Base-by-base conservation (phyloP, 2,888 invertebrate species). In the Conchocele bisecta region DNA sequence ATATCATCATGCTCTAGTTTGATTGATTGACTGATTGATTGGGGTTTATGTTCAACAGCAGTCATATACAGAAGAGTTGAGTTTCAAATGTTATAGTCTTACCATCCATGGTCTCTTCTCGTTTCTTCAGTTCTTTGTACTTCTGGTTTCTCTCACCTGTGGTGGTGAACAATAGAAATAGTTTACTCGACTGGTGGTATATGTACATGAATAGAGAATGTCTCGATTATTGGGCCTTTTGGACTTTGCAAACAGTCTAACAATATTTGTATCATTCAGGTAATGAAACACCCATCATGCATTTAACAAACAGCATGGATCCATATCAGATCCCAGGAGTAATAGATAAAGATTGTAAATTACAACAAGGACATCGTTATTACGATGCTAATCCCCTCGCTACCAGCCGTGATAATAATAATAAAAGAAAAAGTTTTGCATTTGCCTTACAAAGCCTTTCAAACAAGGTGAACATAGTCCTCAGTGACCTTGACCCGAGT, bases 91-190 rank as follows among this genome's bases (percentile, higher is more conserved):
- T 3, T 50, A 9, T 20, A 51, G 20, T 53, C 78, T 72, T 71
- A 89, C 90, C 90, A 82, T 96, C 95, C 94, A 96, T 96, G 0
- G 94, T 94, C 90, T 95, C 95, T 88, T 96, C 96, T 56, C 95
- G 93, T 83, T 95, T 95, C 83, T 95, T 94, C 53, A 96, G 90
- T 85, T 96, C 96, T 42, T 95, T 93, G 86, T 95, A 96, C 88
- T 96, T 96, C 74, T 94, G 94, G 83, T 95, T 95, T 35, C 95
- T 93, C 81, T 96, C 95, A 0, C 91, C 94, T 86, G 66, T n/a
- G 72, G 67, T 50, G 17, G 59, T 53, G 37, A 35, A n/a, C n/a
- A n/a, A n/a, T n/a, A n/a, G n/a, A 9, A 20, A 39, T 39, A 39
- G 13, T 13, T 41, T 24, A 22, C 15, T 48, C 20, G 48, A 24